Percentiles rank a stretch among this genome's conserved stretches.
phyloP scores from a whole-genome alignment of 2,888 invertebrate genomes.

The Melikaiella ostensackeni region DNA sequence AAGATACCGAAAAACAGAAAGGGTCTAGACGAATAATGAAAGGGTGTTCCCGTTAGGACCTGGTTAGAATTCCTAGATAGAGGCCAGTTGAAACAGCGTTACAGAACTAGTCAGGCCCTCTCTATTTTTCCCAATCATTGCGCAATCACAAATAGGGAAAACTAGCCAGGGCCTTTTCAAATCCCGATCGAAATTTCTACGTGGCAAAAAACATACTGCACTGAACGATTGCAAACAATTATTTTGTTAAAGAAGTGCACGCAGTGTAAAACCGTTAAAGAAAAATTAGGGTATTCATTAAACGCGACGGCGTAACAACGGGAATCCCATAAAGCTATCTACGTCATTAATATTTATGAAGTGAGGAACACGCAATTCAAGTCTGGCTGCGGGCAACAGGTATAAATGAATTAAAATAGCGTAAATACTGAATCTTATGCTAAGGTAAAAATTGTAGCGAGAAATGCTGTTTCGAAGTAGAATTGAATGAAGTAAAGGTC shows the following conservation, averaged over 20 bases:
- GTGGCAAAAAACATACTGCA: no score
- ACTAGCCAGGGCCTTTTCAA: no score
- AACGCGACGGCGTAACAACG: constrained; percentile 7
- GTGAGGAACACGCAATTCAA: constrained; percentile 21
- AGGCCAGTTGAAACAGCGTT: no score
- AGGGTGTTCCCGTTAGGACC: no score
- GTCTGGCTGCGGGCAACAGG: constrained; percentile 21
- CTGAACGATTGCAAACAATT: not conserved
- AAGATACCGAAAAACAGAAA: no score
- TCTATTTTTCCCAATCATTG: no score
- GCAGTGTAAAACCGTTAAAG: constrained; percentile 27
- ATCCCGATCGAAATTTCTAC: no score
- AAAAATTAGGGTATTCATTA: constrained; percentile 31
- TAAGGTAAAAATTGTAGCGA: not conserved
- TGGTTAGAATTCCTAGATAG: no score
- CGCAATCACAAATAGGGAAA: no score
- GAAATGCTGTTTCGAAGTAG: not conserved
- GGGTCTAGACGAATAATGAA: no score
- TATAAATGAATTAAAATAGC: constrained; percentile 24
- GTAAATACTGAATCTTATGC: not conserved
- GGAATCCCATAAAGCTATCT: constrained; percentile 16
- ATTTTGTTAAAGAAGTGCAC: constrained; percentile 14
- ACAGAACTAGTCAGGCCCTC: no score
- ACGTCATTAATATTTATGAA: constrained; percentile 31
- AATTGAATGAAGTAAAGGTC: no score